Evolutionary conservation across 2,797 vertebrate species (phyloP).

Genomic region (Ibycter americanus): DNA sequence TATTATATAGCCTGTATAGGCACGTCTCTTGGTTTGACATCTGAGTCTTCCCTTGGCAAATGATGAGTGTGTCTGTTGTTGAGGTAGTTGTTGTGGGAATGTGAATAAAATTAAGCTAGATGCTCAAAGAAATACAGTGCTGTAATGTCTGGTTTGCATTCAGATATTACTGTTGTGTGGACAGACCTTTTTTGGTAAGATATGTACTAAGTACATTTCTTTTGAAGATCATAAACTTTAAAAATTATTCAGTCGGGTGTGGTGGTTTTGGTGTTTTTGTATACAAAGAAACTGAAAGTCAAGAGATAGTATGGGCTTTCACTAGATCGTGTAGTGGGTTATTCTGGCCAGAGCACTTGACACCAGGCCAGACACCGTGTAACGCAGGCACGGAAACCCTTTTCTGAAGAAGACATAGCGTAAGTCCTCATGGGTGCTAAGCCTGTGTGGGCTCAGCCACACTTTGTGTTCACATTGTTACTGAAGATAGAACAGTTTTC

Average conservation of each 20-base stretch:
- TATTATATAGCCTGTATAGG: slow-evolving; percentile 32
- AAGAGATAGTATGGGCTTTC: background rate
- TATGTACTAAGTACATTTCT: background rate
- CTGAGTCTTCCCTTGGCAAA: slow-evolving; percentile 52
- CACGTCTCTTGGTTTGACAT: slow-evolving; percentile 46
- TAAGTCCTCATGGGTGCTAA: background rate
- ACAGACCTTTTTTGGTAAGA: background rate
- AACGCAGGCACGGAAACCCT: background rate
- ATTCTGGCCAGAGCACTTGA: background rate
- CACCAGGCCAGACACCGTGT: background rate
- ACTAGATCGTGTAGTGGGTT: background rate
- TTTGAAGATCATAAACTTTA: background rate
- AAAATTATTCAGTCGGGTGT: background rate
- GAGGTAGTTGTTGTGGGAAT: slow-evolving; percentile 39
- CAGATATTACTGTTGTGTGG: slow-evolving; percentile 3
- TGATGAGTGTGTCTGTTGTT: background rate
- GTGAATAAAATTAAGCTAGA: slow-evolving; percentile 1
- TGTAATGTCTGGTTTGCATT: slow-evolving; percentile 25
- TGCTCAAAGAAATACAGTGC: background rate
- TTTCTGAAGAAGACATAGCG: background rate
- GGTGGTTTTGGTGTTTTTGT: background rate
- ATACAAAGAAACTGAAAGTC: background rate
- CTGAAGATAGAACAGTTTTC: background rate
- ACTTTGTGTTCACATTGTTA: fast-evolving
- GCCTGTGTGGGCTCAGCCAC: fast-evolving